Evolutionary conservation across 2,888 invertebrate genomes (phyloP).

Genomic region (Anthophora plumipes): DNA sequence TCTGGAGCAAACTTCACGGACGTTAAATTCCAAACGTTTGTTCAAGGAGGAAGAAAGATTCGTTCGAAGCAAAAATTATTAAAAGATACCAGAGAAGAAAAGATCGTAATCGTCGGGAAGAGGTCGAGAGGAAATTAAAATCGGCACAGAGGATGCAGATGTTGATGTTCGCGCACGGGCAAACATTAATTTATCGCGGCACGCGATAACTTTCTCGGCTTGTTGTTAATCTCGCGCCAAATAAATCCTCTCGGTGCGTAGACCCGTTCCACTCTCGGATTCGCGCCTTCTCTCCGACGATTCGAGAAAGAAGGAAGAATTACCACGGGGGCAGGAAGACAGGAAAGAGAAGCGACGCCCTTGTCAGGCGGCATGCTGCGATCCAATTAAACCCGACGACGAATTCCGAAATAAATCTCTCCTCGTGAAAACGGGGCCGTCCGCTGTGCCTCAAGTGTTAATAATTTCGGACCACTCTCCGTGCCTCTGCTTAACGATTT

Average conservation of each 20-base stretch:
- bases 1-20: too few relatives aligned
- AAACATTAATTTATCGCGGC: conserved; percentile 64
- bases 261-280: conserved; percentile 68
- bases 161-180: not conserved
- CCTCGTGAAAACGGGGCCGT: conserved; percentile 48
- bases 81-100: too few relatives aligned
- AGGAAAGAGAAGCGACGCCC: conserved; percentile 37
- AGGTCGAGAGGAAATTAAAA: not conserved
- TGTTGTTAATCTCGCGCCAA: conserved; percentile 53
- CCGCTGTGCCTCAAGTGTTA: conserved; percentile 16
- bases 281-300: conserved; percentile 58
- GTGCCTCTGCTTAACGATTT: conserved; percentile 63
- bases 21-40: too few relatives aligned
- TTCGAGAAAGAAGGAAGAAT: conserved; percentile 54
- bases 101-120: not conserved
- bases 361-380: conserved; percentile 55
- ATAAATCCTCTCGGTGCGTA: conserved; percentile 57
- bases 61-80: too few relatives aligned
- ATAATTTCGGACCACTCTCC: conserved; percentile 41
- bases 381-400: conserved; percentile 74
- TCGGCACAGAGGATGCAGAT: not conserved
- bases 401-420: conserved; percentile 74
- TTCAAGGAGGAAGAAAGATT: too few relatives aligned
- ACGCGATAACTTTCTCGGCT: conserved; percentile 61
- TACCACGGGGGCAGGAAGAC: conserved; percentile 12